Base-by-base conservation (phyloP, 2,797 vertebrate species). In the Trematomus bernacchii region DNA sequence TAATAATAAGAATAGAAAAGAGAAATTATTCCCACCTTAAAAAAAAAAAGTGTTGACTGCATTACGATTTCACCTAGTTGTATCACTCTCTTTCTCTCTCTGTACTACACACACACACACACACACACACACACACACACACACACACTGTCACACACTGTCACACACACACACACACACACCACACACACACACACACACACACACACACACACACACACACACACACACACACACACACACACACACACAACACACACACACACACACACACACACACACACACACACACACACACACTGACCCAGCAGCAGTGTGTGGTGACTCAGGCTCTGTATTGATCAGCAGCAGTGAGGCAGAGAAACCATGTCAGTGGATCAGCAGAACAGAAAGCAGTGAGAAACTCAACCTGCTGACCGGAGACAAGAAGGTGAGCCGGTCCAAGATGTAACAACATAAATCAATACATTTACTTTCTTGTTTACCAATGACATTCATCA, bases 301-400 rank as follows among this genome's bases (percentile, higher is more conserved):
- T 61, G 37, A 58, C 58, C 40, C 42, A n/a, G 14, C 30, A 66
- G 15, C 14, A 14, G n/a, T 2, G 51, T 51, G 53, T 14, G 3
- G 37, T 50, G 64, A 67, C 13, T 67, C 61, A 67, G 73, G 54
- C 54, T 61, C 44, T 27, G 1, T 71, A 86, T 83, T 60, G 71
- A 86, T 83, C 62, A 72, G 58, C 57, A 72, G 76, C 65, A 48
- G 43, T 18, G 57, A 73, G 46, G 66, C 80, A 74, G 52, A 76
- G 55, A 73, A 78, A 81, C 15, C 1, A 80, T 75, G 85, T 77
- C 82, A 82, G 79, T 50, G 1, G 59, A 82, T 42, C 70, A 68
- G 59, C 58, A 27, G 44, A 40, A 76, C 52, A 60, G 40, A 64
- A 53, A 69, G 5, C 55, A 2, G 21, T 19, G 63, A 65, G n/a